phyloP scores from a whole-genome alignment of 2,113 vertebrate species.

The Callipepla squamata region DNA sequence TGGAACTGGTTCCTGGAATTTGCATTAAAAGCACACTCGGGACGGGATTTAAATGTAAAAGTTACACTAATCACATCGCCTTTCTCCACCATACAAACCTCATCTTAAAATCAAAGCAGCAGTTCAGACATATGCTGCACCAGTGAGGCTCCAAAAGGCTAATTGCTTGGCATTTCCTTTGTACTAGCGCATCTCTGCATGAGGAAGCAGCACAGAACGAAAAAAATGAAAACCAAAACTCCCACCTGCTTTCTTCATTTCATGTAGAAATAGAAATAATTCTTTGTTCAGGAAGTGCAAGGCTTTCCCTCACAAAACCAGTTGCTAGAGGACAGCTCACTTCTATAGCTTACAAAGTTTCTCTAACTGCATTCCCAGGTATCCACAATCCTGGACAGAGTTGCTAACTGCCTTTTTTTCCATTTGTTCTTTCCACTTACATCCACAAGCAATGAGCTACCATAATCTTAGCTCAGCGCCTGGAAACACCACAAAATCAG shows the following conservation, averaged over 20 bases:
- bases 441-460: neutral
- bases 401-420: fast-evolving
- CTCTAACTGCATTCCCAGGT: neutral
- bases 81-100: neutral
- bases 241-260: neutral
- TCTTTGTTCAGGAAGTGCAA: neutral
- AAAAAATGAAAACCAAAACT: neutral
- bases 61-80: neutral
- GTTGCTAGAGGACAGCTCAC: neutral
- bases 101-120: neutral
- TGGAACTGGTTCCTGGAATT: neutral
- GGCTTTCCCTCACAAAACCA: neutral
- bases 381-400: neutral
- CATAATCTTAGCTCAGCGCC: neutral
- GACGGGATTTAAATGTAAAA: neutral
- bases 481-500: neutral
- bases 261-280: neutral
- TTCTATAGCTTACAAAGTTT: neutral
- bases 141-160: neutral
- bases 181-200: fast-evolving
- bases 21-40: neutral
- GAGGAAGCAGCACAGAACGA: neutral
- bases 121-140: neutral
- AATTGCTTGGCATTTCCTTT: neutral
- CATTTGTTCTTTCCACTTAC: neutral